phyloP scores from a whole-genome alignment of 1,140 invertebrate species.

The Leptinotarsa lineolata region DNA sequence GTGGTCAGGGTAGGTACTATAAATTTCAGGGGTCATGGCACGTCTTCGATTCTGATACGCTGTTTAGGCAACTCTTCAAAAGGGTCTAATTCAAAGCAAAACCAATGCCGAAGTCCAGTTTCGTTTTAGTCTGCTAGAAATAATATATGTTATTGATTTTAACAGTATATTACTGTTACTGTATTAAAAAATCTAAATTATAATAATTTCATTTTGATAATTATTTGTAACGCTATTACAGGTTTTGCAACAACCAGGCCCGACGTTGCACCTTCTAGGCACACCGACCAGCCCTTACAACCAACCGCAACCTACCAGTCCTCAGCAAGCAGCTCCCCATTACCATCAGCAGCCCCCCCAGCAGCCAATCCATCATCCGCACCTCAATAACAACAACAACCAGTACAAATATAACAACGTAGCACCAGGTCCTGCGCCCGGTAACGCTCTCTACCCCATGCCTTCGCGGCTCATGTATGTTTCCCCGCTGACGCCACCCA shows the following conservation, averaged over 20 bases:
- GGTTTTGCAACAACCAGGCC: slow-evolving; percentile 57
- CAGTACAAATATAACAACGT: slow-evolving; percentile 52
- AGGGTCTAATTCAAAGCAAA: no score
- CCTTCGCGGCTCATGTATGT: slow-evolving; percentile 69
- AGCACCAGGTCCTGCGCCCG: slow-evolving; percentile 52
- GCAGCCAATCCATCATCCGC: slow-evolving; percentile 34
- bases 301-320: slow-evolving; percentile 49
- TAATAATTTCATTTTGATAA: no score
- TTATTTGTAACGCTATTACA: slow-evolving; percentile 30
- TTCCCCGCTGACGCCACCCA: slow-evolving; percentile 79
- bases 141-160: no score
- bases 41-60: no score
- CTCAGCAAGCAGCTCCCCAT: slow-evolving; percentile 50
- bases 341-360: slow-evolving; percentile 51
- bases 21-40: no score
- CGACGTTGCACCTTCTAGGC: slow-evolving; percentile 60
- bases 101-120: no score
- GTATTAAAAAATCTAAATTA: no score
- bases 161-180: no score
- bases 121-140: no score
- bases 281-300: slow-evolving; percentile 58
- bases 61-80: no score
- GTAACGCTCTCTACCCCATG: slow-evolving; percentile 53
- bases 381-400: slow-evolving; percentile 50
- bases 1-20: no score